Base-by-base conservation (phyloP, 2,113 vertebrate genomes). In the Gulo gulo region DNA sequence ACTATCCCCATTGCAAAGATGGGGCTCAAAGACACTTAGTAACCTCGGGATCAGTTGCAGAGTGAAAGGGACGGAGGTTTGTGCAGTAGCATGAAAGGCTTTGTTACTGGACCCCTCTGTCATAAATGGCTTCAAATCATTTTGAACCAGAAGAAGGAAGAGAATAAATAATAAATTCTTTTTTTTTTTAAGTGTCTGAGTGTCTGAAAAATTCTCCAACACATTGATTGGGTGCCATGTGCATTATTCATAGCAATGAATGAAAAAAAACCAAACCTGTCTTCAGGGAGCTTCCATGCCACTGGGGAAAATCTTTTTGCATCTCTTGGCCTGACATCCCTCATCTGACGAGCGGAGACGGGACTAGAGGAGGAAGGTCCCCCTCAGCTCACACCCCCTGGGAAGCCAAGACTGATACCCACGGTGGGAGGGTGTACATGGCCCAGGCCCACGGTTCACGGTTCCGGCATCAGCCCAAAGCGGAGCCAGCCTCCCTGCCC, bases 371-470 rank as follows among this genome's bases (percentile, higher is more conserved):
- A 71, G 71, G n/a, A 80, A 23, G 57, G 6, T 23, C 61, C 79
- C 61, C 16, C 47, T 73, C 31, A 31, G 83, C 14, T 59, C n/a
- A 34, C 2, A 4, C 29, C 13, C n/a, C 45, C 63, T n/a, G 80
- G 52, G 52, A 45, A 69, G 52, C 90, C 76, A 59, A 79, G 45
- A 42, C n/a, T 11, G 83, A 45, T 7, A 2, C 69, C 20, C 52
- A 9, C 0, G 0, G 15, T 57, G 16, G 16, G 39, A 73, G 23
- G 67, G 10, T 21, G 1, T n/a, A 8, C 15, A 26, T 9, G 84
- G 47, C 29, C 45, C 23, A 52, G 63, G 55, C 20, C n/a, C 73
- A 52, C 0, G 0, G 29, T 88, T 42, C 34, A 50, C 0, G 0
- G 23, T 89, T 42, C n/a, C 39, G 23, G 42, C 59, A 18, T 26